These are phyloP conservation scores for Vombatus ursinus DNA, from an alignment of 2,113 vertebrate genomes.

Conservation along the genomic window DNA sequence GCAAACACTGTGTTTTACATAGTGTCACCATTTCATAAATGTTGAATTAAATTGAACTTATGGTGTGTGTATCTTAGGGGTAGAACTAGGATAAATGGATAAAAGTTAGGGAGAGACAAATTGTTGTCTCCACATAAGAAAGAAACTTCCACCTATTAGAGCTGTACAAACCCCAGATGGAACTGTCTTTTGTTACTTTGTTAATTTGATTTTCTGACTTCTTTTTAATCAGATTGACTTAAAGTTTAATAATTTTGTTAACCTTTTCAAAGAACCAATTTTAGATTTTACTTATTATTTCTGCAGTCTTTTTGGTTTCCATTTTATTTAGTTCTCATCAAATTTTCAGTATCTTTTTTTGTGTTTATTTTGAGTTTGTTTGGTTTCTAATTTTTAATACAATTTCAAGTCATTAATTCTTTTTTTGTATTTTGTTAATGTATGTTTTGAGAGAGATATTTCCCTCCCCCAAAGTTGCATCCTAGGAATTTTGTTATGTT, in stretches of 20 bases:
- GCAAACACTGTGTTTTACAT: not conserved
- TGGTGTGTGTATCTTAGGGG: not conserved
- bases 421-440: not conserved
- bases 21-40: not conserved
- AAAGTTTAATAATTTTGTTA: not conserved
- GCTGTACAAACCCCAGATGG: not conserved
- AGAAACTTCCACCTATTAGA: not conserved
- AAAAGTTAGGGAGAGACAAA: not conserved
- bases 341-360: not conserved
- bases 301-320: not conserved
- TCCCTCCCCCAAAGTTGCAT: not conserved
- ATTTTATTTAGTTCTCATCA: not conserved
- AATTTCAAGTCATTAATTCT: not conserved
- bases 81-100: not conserved
- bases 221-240: not conserved
- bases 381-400: not conserved
- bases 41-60: not conserved
- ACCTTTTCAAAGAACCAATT: not conserved
- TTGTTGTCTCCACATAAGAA: not conserved
- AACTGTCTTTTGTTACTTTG: not conserved
- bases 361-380: not conserved
- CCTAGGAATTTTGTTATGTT: not conserved
- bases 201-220: not conserved
- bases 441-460: not conserved
- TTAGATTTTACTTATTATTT: not conserved